These are phyloP conservation scores for Dascillus cervinus DNA, from an alignment of 2,888 invertebrate genomes.

Conservation along the genomic window DNA sequence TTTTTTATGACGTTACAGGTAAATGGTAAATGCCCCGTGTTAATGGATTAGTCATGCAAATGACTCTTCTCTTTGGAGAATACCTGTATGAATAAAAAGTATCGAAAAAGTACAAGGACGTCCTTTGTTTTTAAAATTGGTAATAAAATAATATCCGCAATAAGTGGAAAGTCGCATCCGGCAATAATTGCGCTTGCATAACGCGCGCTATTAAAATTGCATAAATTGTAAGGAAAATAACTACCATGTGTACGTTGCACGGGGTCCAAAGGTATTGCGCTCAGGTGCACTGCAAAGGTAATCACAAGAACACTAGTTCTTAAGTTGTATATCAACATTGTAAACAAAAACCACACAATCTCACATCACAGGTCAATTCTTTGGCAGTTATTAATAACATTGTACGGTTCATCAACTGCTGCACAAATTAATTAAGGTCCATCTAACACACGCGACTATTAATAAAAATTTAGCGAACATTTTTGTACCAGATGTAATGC, in stretches of 20 bases:
- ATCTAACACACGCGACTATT: slow-evolving; percentile 8
- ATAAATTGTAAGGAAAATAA: no score
- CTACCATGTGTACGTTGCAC: slow-evolving; percentile 28
- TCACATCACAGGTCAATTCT: slow-evolving; percentile 23
- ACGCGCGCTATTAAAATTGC: no score
- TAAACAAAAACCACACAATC: slow-evolving; percentile 23
- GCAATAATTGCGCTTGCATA: no score
- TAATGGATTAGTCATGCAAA: no score
- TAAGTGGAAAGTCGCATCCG: no score
- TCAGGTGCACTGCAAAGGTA: slow-evolving; percentile 25
- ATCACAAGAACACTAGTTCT: slow-evolving; percentile 28
- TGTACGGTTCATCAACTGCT: slow-evolving; percentile 16
- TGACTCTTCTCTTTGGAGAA: no score
- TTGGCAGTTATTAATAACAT: slow-evolving; percentile 23
- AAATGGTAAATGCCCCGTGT: no score
- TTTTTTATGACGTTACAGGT: no score
- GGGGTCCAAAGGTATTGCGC: slow-evolving; percentile 31
- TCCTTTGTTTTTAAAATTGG: no score
- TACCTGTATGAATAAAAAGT: no score
- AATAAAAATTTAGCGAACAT: slow-evolving; percentile 19
- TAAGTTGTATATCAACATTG: slow-evolving; percentile 27
- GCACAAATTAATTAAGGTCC: slow-evolving; percentile 6
- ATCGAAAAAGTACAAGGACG: no score
- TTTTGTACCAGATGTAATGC: slow-evolving; percentile 12
- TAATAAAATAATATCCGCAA: no score